Evolutionary conservation across 2,797 vertebrate species (phyloP).

Genomic region (Characodon lateralis): DNA sequence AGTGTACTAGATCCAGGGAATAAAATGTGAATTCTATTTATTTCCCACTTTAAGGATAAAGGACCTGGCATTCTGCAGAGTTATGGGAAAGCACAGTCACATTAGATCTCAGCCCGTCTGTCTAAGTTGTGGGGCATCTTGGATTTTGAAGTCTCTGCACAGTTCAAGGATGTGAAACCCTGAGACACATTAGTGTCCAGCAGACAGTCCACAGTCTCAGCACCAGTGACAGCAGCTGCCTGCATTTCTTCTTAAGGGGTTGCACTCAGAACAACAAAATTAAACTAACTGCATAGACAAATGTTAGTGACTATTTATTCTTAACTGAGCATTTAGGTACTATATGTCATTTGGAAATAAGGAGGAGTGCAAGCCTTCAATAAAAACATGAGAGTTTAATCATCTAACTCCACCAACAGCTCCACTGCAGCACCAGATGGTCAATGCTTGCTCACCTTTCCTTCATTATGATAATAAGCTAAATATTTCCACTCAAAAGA

Average conservation of each 20-base stretch:
- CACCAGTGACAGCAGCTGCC: conserved; percentile 44
- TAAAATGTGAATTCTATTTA: conserved; percentile 53
- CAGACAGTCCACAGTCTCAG: conserved; percentile 41
- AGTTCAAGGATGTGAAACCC: conserved; percentile 42
- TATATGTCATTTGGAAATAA: conserved; percentile 23
- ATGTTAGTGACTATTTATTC: conserved; percentile 31
- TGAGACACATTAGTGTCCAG: conserved; percentile 59
- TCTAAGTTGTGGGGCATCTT: conserved; percentile 35
- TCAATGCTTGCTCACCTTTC: neutral
- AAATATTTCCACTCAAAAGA: too few species aligned
- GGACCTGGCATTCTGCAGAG: conserved; percentile 11
- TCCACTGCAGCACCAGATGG: too few species aligned
- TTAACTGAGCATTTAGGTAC: neutral
- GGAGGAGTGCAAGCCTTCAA: conserved; percentile 20
- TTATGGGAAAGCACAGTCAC: conserved; percentile 7
- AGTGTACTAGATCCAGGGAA: conserved; percentile 49
- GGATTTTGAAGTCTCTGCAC: conserved; percentile 39
- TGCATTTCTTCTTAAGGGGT: conserved; percentile 43
- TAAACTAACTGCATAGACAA: conserved; percentile 57
- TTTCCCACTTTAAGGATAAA: conserved; percentile 42
- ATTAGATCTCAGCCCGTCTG: conserved; percentile 23
- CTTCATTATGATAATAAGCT: too few species aligned
- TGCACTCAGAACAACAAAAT: conserved; percentile 47
- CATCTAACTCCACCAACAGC: conserved; percentile 3
- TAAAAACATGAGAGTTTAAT: conserved; percentile 14